Percentiles rank a stretch among this genome's conserved stretches.
phyloP scores from a whole-genome alignment of 2,888 invertebrate species.

The Hetaerina titia region DNA sequence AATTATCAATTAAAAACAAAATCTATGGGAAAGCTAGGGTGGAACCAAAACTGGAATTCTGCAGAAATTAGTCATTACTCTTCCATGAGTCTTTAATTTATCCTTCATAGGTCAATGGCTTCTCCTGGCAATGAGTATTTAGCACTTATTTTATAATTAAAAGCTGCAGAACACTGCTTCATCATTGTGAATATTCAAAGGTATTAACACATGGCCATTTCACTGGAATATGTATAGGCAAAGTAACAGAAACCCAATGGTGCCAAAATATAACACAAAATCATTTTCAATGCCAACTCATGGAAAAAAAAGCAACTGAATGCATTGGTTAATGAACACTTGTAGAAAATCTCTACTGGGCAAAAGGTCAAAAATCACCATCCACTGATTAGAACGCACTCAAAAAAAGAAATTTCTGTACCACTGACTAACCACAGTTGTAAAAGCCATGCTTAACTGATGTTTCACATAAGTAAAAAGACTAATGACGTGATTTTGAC shows the following conservation, averaged over 20 bases:
- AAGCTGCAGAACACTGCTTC: not conserved
- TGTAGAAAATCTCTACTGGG: not conserved
- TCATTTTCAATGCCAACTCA: not conserved
- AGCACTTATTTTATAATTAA: not conserved
- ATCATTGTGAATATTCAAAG: not conserved
- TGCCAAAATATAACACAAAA: not conserved
- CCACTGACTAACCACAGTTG: not conserved
- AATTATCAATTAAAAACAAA: too few species aligned
- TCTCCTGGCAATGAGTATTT: not conserved
- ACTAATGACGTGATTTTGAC: not conserved
- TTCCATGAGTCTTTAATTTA: too few species aligned
- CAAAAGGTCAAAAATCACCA: not conserved
- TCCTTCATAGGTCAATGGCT: not conserved
- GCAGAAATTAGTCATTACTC: not conserved
- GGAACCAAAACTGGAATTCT: not conserved
- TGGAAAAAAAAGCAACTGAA: not conserved
- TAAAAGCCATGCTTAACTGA: constrained; percentile 13
- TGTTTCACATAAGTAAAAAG: not conserved
- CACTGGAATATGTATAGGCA: not conserved
- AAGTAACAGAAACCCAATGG: not conserved
- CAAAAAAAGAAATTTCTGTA: not conserved
- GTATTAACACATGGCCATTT: not conserved
- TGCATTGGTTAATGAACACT: not conserved
- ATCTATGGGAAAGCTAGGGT: not conserved
- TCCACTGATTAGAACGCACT: not conserved